Base-by-base conservation (phyloP, 2,888 invertebrate species). In the Caenorhabditis sp. region DNA sequence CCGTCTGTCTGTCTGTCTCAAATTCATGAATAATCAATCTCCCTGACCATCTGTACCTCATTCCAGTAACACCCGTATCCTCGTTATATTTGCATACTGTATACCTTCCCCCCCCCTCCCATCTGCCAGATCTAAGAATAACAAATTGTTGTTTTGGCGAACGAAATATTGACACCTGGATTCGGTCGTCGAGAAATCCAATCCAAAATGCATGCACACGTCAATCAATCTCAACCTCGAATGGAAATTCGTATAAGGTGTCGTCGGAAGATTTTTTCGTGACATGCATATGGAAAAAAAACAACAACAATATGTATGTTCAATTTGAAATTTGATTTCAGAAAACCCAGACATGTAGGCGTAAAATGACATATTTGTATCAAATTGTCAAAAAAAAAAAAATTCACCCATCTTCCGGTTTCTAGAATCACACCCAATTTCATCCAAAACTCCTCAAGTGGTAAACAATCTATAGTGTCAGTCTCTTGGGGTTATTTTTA, bases 61-160 rank as follows among this genome's bases (percentile, higher is more conserved):
- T 52, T 52, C n/a, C 52, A 2, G 21, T 52, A 31, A 31, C 31
- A 31, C 31, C 52, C 20, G 58, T 62, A 62, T 66, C 62, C 65
- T 62, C 65, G 60, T 59, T 63, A 64, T 59, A 27, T 50, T 59
- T 43, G 43, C 59, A 23, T 26, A 50, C 62, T 64, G 64, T 64
- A 70, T 70, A 58, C 62, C 70, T 61, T 62, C 62, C 1, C 17
- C 63, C 52, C 36, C 23, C 58, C 59, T 59, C 65, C 52, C 56
- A 56, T 56, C 56, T 56, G 56, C 23, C 56, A 25, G n/a, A 10
- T 53, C 10, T 10, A 21, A 25, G 56, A 56, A 56, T 56, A 56
- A 56, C 56, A 56, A 56, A 56, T 56, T 23, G 56, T 56, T 26
- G 10, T 56, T 56, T 56, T 56, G 43, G 43, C 43, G 17, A 43